Base-by-base conservation (phyloP, 2,113 vertebrate genomes). In the Sturnus vulgaris region DNA sequence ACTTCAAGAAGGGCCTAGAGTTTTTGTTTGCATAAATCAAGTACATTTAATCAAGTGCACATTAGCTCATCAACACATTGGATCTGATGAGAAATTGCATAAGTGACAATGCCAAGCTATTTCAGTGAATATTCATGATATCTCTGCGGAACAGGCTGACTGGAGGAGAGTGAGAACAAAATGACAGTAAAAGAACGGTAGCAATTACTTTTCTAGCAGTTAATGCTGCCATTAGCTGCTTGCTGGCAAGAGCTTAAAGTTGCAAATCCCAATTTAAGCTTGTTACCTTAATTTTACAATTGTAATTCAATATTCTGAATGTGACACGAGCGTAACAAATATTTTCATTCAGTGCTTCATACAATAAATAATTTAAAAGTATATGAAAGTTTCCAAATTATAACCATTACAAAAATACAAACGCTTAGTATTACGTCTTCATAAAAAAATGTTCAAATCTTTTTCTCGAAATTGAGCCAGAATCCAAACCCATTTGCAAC, bases 11-110 rank as follows among this genome's bases (percentile, higher is more conserved):
- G 85, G 80, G 90, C 88, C 79, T 60, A 86, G 42, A 71, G 88
- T 81, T 95, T 94, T 78, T 96, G 92, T 93, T 96, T 96, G 93
- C 88, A 94, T 94, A 97, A 96, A 96, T 92, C 85, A 95, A 83
- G 86, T 68, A 69, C 15, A 0, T 90, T 96, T 96, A 96, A 96
- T 94, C 90, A 96, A 96, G 87, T 88, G 82, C 92, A 90, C 90
- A 96, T 91, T 96, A 95, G 76, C 88, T 96, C 95, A 96, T 95
- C 92, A 96, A 86, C 93, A 94, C 68, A 90, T 56, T 92, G 80
- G 61, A 90, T 90, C 50, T 90, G 76, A 95, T 79, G 94, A 94
- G 80, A 72, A 95, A 94, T n/a, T 92, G 69, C 82, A 11, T 63
- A 96, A 96, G 68, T 57, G 92, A 93, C 92, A 93, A 97, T 93